phyloP scores from a whole-genome alignment of 1,140 invertebrate species.

The Teleogryllus occipitalis region DNA sequence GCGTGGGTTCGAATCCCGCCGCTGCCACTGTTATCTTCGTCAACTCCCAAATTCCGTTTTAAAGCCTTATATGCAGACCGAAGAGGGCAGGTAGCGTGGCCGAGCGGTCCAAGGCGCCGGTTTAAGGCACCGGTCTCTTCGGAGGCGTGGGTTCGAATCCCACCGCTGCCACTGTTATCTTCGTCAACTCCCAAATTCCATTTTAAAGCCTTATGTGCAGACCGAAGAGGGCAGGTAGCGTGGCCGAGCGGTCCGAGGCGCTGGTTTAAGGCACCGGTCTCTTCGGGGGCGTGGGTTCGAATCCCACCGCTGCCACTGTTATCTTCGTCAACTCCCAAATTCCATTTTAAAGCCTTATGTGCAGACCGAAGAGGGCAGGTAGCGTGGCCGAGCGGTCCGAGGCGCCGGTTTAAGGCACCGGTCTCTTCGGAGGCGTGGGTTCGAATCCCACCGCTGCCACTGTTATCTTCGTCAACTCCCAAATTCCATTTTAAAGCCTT shows the following conservation, averaged over 20 bases:
- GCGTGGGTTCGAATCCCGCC: no score
- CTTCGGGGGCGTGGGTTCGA: constrained; percentile 67
- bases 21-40: no score
- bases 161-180: constrained; percentile 48
- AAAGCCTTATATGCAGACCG: no score
- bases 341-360: no score
- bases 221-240: no score
- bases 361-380: no score
- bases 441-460: constrained; percentile 59
- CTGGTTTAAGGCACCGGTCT: constrained; percentile 67
- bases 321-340: no score
- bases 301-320: constrained; percentile 72
- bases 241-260: constrained; percentile 66
- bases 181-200: no score
- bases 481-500: no score
- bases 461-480: no score
- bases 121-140: constrained; percentile 32
- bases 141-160: constrained; percentile 73
- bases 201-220: no score
- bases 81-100: constrained; percentile 29
- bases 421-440: constrained; percentile 57
- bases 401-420: constrained; percentile 31
- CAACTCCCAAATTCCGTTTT: no score
- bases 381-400: constrained; percentile 29
- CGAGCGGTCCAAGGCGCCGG: constrained; percentile 29